phyloP scores from a whole-genome alignment of 2,888 invertebrate species.

The Drosophila putrida region DNA sequence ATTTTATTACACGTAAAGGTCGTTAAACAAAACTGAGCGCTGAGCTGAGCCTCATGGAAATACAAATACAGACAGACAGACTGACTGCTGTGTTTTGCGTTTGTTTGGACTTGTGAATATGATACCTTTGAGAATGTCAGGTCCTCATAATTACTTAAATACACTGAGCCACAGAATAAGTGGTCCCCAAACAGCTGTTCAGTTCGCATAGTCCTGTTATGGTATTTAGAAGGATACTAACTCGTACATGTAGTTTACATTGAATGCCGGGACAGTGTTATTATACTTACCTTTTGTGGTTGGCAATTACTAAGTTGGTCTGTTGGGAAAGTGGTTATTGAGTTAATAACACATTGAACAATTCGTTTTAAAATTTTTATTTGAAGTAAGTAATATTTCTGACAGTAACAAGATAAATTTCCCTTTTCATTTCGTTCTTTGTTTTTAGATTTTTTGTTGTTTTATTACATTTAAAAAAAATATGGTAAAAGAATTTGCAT shows the following conservation, averaged over 20 bases:
- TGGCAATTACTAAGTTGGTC: not conserved
- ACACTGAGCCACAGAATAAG: conserved; percentile 16
- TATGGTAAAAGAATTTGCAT: conserved; percentile 54
- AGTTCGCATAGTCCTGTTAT: conserved; percentile 30
- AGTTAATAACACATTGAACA: conserved; percentile 11
- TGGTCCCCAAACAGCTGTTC: conserved; percentile 50
- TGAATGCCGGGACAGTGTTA: not conserved
- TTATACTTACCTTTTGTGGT: conserved; percentile 30
- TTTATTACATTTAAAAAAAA: conserved; percentile 42
- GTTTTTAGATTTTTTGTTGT: conserved; percentile 6
- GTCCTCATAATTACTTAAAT: conserved; percentile 38
- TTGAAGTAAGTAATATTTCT: conserved; percentile 80
- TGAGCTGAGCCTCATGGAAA: conserved; percentile 17
- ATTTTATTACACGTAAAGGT: conserved; percentile 42
- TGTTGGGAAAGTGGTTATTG: not conserved
- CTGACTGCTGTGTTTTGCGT: conserved; percentile 7
- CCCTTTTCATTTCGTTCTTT: conserved; percentile 29
- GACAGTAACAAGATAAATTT: conserved; percentile 80
- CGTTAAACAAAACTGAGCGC: conserved; percentile 51
- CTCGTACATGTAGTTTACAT: not conserved
- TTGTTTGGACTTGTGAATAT: conserved; percentile 8
- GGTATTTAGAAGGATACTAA: not conserved
- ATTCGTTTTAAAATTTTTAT: conserved; percentile 76
- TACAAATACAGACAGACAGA: too few relatives aligned
- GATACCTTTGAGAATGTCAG: conserved; percentile 7